Conservation (phyloP, 2,797 vertebrate genomes). For the Acomys russatus region DNA sequence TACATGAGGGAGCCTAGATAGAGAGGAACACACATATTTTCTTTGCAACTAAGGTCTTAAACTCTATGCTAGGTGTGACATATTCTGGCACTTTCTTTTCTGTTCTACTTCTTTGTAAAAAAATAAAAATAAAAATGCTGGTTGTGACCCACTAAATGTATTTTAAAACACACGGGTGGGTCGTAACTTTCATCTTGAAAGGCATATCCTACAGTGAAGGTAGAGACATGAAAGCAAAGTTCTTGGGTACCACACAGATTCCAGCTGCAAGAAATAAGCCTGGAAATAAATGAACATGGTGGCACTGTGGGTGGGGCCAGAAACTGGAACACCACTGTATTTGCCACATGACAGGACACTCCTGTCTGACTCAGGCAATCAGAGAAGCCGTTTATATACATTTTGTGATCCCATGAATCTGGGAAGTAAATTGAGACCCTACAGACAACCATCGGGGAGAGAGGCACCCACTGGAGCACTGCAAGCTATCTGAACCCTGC, state of each 20-base stretch:
- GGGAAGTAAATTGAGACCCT: constrained; percentile 14
- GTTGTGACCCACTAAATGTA: constrained; percentile 55
- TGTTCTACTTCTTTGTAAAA: constrained; percentile 38
- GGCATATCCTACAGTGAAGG: constrained; percentile 13
- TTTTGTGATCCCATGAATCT: constrained; percentile 54
- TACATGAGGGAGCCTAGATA: background rate
- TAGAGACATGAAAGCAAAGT: constrained; percentile 50
- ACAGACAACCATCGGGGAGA: background rate
- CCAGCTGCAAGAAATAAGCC: constrained; percentile 43
- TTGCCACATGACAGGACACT: background rate
- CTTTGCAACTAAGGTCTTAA: constrained; percentile 26
- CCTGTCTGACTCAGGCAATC: background rate
- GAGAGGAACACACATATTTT: background rate
- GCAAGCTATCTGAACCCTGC: background rate
- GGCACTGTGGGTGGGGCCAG: background rate
- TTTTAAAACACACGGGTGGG: constrained; percentile 56
- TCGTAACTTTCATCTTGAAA: constrained; percentile 68
- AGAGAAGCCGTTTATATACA: constrained; percentile 19
- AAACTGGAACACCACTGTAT: constrained; percentile 45
- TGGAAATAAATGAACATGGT: constrained; percentile 1
- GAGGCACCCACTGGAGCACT: background rate
- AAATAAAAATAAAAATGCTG: constrained; percentile 37
- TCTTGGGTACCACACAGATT: constrained; percentile 28
- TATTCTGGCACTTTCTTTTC: constrained; percentile 52
- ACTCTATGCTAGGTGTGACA: background rate